These are phyloP conservation scores for Lerema accius DNA, from an alignment of 1,140 invertebrate genomes.

Conservation along the genomic window DNA sequence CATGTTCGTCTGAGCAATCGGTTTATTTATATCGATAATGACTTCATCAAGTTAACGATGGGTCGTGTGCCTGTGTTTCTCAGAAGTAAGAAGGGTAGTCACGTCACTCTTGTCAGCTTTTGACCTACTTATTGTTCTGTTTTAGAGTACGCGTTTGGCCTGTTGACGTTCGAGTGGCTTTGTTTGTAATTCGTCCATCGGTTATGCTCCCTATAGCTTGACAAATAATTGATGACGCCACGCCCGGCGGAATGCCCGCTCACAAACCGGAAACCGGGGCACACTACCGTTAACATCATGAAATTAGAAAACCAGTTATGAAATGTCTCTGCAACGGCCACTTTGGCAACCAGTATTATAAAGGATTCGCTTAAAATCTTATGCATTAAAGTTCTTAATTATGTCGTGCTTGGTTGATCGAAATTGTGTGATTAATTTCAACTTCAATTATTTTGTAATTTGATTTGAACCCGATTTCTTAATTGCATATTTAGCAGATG, in stretches of 20 bases:
- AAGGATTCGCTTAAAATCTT: background rate
- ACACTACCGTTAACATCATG: conserved; percentile 67
- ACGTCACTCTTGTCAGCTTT: conserved; percentile 15
- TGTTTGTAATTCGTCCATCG: conserved; percentile 41
- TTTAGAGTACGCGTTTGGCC: background rate
- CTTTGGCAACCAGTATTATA: conserved; percentile 1
- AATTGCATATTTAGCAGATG: too few relatives aligned
- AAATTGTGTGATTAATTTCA: too few relatives aligned
- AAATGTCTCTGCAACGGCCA: conserved; percentile 9
- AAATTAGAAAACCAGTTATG: conserved; percentile 68
- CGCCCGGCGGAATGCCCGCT: conserved; percentile 59
- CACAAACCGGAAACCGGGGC: conserved; percentile 67
- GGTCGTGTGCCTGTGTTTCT: conserved; percentile 18
- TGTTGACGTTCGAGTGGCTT: background rate
- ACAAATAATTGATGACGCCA: conserved; percentile 70
- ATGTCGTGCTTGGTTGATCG: background rate
- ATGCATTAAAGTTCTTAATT: background rate
- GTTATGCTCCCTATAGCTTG: conserved; percentile 48
- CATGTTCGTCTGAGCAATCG: conserved; percentile 12
- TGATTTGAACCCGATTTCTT: too few relatives aligned
- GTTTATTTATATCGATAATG: conserved; percentile 36
- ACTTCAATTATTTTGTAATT: too few relatives aligned
- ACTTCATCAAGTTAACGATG: conserved; percentile 34
- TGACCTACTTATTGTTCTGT: conserved; percentile 29
- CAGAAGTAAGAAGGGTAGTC: conserved; percentile 20